Conservation (phyloP, 2,113 vertebrate genomes). For the Microtus pennsylvanicus region DNA sequence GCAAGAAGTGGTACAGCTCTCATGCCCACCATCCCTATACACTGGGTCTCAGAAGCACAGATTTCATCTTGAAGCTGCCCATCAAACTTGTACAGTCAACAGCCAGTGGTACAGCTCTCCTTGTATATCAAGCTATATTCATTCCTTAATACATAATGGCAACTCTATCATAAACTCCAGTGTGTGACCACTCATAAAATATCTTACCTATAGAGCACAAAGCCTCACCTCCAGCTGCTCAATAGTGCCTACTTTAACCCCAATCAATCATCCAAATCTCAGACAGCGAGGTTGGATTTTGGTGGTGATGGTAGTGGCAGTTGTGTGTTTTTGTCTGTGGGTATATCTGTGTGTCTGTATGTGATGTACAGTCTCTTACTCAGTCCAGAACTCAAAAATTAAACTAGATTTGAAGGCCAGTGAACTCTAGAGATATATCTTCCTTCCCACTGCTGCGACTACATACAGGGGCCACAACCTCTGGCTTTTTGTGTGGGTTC, state of each 20-base stretch:
- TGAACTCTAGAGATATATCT: not conserved
- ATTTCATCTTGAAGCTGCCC: conserved; percentile 17
- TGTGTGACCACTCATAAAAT: not conserved
- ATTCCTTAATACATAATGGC: not conserved
- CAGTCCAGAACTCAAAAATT: not conserved
- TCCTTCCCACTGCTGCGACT: not conserved
- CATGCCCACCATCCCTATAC: not conserved
- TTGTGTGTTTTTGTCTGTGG: not conserved
- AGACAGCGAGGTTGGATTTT: not conserved
- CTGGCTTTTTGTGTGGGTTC: not conserved
- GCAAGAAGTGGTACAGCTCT: not conserved
- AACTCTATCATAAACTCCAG: conserved; percentile 36
- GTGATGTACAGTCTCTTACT: not conserved
- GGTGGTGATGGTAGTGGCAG: too few species aligned
- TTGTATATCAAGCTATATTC: not conserved
- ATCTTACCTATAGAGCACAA: not conserved
- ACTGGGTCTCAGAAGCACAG: not conserved
- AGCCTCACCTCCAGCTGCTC: not conserved
- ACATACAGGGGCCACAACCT: too few species aligned
- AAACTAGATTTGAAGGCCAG: not conserved
- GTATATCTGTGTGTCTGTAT: not conserved
- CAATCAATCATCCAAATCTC: not conserved
- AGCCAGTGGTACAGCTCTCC: not conserved
- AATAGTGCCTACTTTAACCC: not conserved
- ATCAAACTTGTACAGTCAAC: not conserved